Evolutionary conservation across 2,888 invertebrate species (phyloP), one percentile per base, ranked within the genome.

Genomic region (Arge pagana): DNA sequence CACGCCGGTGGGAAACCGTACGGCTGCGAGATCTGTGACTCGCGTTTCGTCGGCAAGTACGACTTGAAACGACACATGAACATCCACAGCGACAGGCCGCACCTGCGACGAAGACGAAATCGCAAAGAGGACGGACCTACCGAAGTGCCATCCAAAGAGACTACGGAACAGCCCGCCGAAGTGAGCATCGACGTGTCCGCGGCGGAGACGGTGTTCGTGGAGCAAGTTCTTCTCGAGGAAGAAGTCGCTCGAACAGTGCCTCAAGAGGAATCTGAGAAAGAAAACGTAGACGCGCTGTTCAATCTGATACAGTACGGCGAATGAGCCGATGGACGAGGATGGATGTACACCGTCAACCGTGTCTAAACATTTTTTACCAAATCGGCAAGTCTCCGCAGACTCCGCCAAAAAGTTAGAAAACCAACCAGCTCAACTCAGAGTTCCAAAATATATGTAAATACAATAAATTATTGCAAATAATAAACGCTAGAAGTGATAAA

Each of bases 51-150:
- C 11, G 76, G 74, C 0, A 71, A 68, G 36, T 76, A 76, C 18
- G 75, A 76, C 39, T 56, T 76, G 7, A 68, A 66, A 23, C 61
- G 76, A 6, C 75, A 76, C 45, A 68, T 74, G 70, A 69, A 63
- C 45, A 70, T 70, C 23, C 75, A 76, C 30, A 65, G 53, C 3
- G 65, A 67, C n/a, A 62, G 61, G 31, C 64, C 70, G 1, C 64
- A 49, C 10, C 36, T 50, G 0, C 64, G 63, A 26, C 58, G 60
- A 28, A 65, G 57, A 45, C 58, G 57, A 41, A 61, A 40, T 4
- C n/a, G 30, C 45, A 16, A 19, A 39, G 2, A 61, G 50, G 30
- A 37, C 48, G 26, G 36, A 40, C n/a, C n/a, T 41, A 21, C 5
- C 24, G 23, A n/a, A 28, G 16, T 3, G 6, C 30, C 18, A 48